Base-by-base conservation (phyloP, 2,888 invertebrate genomes). In the Ellobium chinense region DNA sequence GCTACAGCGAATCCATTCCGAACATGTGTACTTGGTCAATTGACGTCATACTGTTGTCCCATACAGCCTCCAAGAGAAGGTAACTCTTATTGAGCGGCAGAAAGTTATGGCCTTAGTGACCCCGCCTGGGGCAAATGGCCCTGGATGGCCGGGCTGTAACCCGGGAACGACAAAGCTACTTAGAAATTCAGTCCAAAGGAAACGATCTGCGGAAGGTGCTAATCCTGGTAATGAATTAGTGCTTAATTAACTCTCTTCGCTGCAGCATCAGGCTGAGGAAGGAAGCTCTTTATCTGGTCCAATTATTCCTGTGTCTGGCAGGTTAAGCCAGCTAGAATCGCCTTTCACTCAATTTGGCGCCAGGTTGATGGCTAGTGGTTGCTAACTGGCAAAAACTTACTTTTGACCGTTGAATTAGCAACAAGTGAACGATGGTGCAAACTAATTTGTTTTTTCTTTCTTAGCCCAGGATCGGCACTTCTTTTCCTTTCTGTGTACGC, bases 161-260 rank as follows among this genome's bases (percentile, higher is more conserved):
- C 37, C 24, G 62, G 37, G 18, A 46, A 18, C 46, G 39, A 18
- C 69, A 29, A 39, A 4, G 54, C n/a, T 7, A 18, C 65, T 65
- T 4, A n/a, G 5, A 12, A 14, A 31, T 5, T 27, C 65, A 31
- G 65, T 31, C 31, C 12, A 65, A 31, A 31, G 65, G 31, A 65
- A 31, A 9, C 12, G 9, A 27, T n/a, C 34, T 9, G 5, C 9
- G 39, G 68, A 39, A 39, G 21, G 39, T 7, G 68, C 21, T 27
- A 68, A 68, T 68, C 68, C 27, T 37, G 39, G 68, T 68, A 68
- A 68, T 68, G 68, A 68, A 68, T 68, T 68, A 68, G 4, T 31
- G 39, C 21, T 21, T 24, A 68, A 68, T 37, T n/a, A n/a, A 12
- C 68, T n/a, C 37, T 31, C 65, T n/a, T 27, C 7, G 29, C 31